Conservation (phyloP, 2,888 invertebrate species). For the Trissoscelio sp. region DNA sequence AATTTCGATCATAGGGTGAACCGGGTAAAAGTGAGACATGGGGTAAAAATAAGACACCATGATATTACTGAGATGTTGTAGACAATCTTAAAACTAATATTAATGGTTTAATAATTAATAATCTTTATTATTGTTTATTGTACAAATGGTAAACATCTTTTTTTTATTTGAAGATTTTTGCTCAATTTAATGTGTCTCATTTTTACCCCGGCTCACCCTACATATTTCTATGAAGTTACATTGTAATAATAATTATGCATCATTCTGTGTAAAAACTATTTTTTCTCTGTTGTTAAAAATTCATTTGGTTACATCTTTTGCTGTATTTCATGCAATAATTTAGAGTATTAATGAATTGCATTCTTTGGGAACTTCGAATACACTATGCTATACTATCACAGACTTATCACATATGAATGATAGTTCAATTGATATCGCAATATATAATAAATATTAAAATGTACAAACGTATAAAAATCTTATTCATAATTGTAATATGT, state of each 20-base stretch:
- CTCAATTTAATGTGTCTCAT: no score
- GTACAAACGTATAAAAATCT: neutral
- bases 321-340: neutral
- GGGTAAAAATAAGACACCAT: no score
- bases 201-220: no score
- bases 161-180: no score
- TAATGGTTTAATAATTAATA: no score
- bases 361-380: conserved; percentile 26
- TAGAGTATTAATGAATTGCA: conserved; percentile 4
- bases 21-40: no score
- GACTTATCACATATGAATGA: conserved; percentile 43
- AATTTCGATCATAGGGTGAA: neutral
- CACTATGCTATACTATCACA: conserved; percentile 25
- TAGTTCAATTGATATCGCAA: neutral
- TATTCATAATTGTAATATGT: neutral
- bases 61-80: no score
- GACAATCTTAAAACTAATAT: no score
- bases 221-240: neutral
- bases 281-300: neutral
- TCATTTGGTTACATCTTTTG: neutral
- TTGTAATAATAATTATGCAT: neutral
- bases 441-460: neutral
- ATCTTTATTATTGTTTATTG: no score
- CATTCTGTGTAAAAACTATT: no score
- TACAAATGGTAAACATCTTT: no score